Evolutionary conservation across 2,888 invertebrate species (phyloP).

Genomic region (Caenorhabditis zanzibari): DNA sequence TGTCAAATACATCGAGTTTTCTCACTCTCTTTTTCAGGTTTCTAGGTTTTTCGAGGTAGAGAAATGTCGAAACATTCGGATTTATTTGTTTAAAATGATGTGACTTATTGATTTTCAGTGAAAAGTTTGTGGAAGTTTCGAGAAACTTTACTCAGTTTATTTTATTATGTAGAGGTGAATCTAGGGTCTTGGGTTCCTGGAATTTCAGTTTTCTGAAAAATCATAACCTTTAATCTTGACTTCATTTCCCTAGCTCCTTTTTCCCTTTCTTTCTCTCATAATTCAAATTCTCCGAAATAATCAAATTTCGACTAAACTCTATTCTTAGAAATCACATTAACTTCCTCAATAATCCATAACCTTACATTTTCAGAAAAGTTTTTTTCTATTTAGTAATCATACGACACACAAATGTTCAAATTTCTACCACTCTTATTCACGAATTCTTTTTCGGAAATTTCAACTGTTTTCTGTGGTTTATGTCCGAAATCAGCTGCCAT

Average conservation of each 20-base stretch:
- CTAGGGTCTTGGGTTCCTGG: too few relatives aligned
- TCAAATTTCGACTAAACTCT: constrained; percentile 13
- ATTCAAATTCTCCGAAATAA: not conserved
- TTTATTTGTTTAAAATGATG: not conserved
- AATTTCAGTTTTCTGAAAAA: too few relatives aligned
- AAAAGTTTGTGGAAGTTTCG: not conserved
- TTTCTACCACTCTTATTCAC: too few relatives aligned
- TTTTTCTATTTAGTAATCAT: not conserved
- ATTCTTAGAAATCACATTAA: not conserved
- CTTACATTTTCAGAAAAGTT: not conserved
- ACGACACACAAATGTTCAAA: too few relatives aligned
- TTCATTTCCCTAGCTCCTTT: not conserved
- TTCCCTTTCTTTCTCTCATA: not conserved
- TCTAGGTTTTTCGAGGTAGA: not conserved
- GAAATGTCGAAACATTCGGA: constrained; percentile 3
- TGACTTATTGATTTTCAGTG: not conserved
- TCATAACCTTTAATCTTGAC: not conserved
- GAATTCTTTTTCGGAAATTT: not conserved
- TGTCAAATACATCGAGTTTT: constrained; percentile 44
- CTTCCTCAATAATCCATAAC: not conserved
- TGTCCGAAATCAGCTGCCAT: not conserved
- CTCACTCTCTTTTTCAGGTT: constrained; percentile 19
- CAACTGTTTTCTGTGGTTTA: constrained; percentile 1
- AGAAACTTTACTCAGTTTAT: too few relatives aligned
- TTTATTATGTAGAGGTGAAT: too few relatives aligned